Percentiles rank a stretch among this genome's conserved stretches.
These are phyloP conservation scores for Euplagia quadripunctaria DNA, from an alignment of 2,888 invertebrate species.

Conservation along the genomic window DNA sequence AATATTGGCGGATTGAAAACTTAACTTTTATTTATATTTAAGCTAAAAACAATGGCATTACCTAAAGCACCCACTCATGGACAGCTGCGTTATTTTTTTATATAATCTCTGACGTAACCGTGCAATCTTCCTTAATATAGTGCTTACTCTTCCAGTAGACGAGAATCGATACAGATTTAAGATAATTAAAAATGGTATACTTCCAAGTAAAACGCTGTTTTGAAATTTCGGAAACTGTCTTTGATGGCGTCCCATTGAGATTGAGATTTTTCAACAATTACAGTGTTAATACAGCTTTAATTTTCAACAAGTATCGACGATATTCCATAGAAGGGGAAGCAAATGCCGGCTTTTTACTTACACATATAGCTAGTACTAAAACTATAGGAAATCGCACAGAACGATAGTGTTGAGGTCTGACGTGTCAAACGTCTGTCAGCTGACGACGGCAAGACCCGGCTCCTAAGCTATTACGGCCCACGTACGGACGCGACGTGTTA, in stretches of 20 bases:
- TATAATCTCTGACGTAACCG: slow-evolving; percentile 59
- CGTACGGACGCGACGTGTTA: slow-evolving; percentile 24
- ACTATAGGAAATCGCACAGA: slow-evolving; percentile 56
- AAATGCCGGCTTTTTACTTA: slow-evolving; percentile 56
- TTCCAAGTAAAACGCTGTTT: background rate
- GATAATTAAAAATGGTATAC: background rate
- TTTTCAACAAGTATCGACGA: slow-evolving; percentile 35
- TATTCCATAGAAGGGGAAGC: slow-evolving; percentile 35
- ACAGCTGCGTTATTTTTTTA: slow-evolving; percentile 57
- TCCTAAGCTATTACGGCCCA: slow-evolving; percentile 43
- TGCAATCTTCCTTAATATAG: slow-evolving; percentile 45
- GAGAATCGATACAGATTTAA: slow-evolving; percentile 32
- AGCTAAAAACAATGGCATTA: slow-evolving; percentile 66
- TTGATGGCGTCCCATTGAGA: background rate
- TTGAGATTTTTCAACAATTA: background rate
- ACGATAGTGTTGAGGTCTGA: slow-evolving; percentile 56
- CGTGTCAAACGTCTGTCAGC: slow-evolving; percentile 36
- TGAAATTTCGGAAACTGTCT: too few species aligned
- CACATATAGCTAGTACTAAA: slow-evolving; percentile 46
- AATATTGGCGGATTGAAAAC: slow-evolving; percentile 59
- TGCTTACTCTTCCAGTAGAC: slow-evolving; percentile 35
- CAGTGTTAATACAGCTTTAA: background rate
- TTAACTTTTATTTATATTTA: slow-evolving; percentile 48
- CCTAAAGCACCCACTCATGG: slow-evolving; percentile 60
- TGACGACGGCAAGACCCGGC: slow-evolving; percentile 67